Percentiles rank a stretch among this genome's conserved stretches.
Conservation (phyloP, 1,140 invertebrate species). For the Procambarus clarkii region DNA sequence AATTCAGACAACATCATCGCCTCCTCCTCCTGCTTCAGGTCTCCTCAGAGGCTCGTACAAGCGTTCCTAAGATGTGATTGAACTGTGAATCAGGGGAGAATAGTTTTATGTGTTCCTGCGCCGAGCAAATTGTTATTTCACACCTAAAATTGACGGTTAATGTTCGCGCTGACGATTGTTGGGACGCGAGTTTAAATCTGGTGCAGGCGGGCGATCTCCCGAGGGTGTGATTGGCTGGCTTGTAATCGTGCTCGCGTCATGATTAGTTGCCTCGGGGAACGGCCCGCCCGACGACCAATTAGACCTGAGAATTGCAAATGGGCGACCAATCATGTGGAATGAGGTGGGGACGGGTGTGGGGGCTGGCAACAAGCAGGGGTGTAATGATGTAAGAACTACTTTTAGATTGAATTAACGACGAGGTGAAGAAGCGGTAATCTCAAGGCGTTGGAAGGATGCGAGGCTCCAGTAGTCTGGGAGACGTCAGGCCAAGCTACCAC, state of each 20-base stretch:
- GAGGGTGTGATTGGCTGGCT: conserved; percentile 56
- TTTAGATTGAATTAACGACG: conserved; percentile 61
- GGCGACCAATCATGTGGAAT: conserved; percentile 64
- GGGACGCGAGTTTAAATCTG: conserved; percentile 32
- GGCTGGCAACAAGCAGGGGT: conserved; percentile 22
- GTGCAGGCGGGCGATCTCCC: conserved; percentile 27
- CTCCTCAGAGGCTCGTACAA: neutral
- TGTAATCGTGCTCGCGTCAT: conserved; percentile 63
- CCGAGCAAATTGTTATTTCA: conserved; percentile 47
- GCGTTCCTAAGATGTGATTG: conserved; percentile 41
- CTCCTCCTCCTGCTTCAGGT: neutral
- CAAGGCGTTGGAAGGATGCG: too few relatives aligned
- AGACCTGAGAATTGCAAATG: conserved; percentile 62
- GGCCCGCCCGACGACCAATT: conserved; percentile 60
- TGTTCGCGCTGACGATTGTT: conserved; percentile 44
- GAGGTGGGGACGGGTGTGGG: conserved; percentile 5
- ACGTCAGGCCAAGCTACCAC: too few relatives aligned
- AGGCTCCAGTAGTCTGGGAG: too few relatives aligned
- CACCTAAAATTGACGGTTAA: conserved; percentile 66
- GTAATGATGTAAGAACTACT: conserved; percentile 52
- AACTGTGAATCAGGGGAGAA: conserved; percentile 44
- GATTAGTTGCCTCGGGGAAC: conserved; percentile 66
- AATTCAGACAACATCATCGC: neutral
- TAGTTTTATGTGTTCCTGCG: conserved; percentile 42
- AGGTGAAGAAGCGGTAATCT: conserved; percentile 24